Evolutionary conservation across 2,113 vertebrate genomes (phyloP).

Genomic region (Dendrocopos noguchii): DNA sequence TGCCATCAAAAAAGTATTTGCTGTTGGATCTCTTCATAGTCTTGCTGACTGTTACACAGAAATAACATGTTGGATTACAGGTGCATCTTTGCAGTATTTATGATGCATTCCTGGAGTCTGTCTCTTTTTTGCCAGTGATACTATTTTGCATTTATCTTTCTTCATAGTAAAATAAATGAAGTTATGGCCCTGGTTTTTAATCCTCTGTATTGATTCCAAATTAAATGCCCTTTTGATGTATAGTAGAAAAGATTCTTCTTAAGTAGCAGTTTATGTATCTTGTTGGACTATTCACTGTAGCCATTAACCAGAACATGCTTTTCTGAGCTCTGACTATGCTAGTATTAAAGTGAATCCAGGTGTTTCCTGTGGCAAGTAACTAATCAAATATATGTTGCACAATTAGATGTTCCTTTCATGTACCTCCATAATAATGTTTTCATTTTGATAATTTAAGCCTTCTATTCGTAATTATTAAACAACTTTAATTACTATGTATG

Average conservation of each 20-base stretch:
- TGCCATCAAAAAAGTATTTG: neutral
- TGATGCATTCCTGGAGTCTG: constrained; percentile 3
- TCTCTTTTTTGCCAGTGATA: neutral
- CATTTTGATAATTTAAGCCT: neutral
- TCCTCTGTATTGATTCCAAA: neutral
- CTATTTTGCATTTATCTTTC: neutral
- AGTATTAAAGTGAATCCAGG: neutral
- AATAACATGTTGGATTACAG: neutral
- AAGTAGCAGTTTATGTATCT: neutral
- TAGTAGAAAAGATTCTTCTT: neutral
- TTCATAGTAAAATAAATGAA: neutral
- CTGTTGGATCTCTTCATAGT: neutral
- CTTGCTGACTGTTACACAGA: neutral
- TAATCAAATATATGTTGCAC: neutral
- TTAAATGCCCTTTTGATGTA: neutral
- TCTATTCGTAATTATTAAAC: neutral
- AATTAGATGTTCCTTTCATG: neutral
- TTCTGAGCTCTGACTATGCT: neutral
- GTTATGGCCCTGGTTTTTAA: neutral
- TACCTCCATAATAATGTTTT: neutral
- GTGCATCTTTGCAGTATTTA: neutral
- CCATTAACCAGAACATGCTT: neutral
- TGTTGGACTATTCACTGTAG: neutral
- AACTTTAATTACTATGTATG: neutral
- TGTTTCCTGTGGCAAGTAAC: neutral